Evolutionary conservation across 2,888 invertebrate species (phyloP), one percentile per base, ranked within the genome.

Genomic region (Proisotoma minuta): DNA sequence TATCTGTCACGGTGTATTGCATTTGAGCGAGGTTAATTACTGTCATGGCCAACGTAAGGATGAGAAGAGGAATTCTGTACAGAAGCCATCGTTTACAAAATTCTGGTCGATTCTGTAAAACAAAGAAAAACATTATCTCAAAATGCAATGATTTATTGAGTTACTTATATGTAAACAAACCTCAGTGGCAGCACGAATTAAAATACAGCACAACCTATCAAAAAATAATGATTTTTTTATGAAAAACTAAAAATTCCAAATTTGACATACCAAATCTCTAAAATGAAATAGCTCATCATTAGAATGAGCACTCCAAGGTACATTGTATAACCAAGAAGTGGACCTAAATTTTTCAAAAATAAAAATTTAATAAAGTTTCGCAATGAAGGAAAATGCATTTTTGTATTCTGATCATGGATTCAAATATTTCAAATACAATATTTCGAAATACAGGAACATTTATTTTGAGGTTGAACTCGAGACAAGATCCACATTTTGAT

Each of bases 261-360:
- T n/a, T n/a, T n/a, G n/a, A n/a, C n/a, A n/a, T n/a, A n/a, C n/a
- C 68, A 68, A 22, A 68, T 59, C 60, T 68, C 68, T 24, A 68
- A 52, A 48, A 68, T 65, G 26, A 68, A 52, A 43, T 63, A 65
- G 22, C 63, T 59, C 63, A 68, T 64, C 27, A 68, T 58, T 22
- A 60, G 27, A 5, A 59, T 22, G n/a, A 65, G 52, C 2, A 64
- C 29, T 5, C 62, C 50, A 24, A 62, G 54, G 63, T 64, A 68
- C 34, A 65, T 48, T 18, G 64, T 51, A 62, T 62, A 65, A 26
- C 62, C 62, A 18, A 65, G 27, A 27, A 59, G 57, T 24, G 56
- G 47, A 47, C 59, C 65, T 65, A 24, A 24, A 47, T 5, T 12
- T 50, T 5, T 15, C 22, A 47, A 57, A 18, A 26, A 18, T 57